Percentiles rank a stretch among this genome's conserved stretches.
These are phyloP conservation scores for Lepidostoma basale DNA, from an alignment of 1,140 invertebrate genomes.

Conservation along the genomic window DNA sequence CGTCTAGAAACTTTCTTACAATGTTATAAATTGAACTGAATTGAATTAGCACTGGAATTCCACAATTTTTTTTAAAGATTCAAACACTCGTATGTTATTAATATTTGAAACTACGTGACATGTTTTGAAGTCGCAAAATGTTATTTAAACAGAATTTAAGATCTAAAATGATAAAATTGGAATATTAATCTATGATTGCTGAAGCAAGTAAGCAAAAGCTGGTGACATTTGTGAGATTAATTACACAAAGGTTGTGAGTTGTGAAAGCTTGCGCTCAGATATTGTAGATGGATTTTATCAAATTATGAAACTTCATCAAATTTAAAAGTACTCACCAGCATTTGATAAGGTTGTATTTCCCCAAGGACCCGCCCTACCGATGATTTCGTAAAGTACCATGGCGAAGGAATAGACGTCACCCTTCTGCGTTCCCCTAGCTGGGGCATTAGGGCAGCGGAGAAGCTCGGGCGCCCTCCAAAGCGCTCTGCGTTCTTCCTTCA, in stretches of 20 bases:
- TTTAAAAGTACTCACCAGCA: conserved; percentile 61
- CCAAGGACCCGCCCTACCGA: conserved; percentile 73
- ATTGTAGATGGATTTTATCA: neutral
- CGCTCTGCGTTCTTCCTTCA: conserved; percentile 57
- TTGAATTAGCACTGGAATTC: too few relatives aligned
- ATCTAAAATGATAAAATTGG: too few relatives aligned
- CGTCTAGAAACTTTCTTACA: too few relatives aligned
- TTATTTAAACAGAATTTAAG: too few relatives aligned
- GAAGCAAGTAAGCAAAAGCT: too few relatives aligned
- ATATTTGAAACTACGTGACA: too few relatives aligned
- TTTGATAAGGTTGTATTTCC: conserved; percentile 66
- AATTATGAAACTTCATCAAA: neutral
- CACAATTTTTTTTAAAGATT: too few relatives aligned
- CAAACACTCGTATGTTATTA: too few relatives aligned
- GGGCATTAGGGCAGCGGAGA: conserved; percentile 59
- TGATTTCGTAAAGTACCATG: conserved; percentile 74
- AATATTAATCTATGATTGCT: too few relatives aligned
- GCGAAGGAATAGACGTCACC: conserved; percentile 76
- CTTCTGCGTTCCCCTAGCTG: conserved; percentile 70
- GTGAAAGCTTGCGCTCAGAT: neutral
- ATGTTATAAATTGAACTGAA: too few relatives aligned
- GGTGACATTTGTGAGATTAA: neutral
- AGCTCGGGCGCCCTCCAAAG: conserved; percentile 76
- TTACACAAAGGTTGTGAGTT: neutral
- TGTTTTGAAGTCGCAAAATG: too few relatives aligned